Conservation (phyloP, 2,797 vertebrate genomes). For the Mycteria americana region DNA sequence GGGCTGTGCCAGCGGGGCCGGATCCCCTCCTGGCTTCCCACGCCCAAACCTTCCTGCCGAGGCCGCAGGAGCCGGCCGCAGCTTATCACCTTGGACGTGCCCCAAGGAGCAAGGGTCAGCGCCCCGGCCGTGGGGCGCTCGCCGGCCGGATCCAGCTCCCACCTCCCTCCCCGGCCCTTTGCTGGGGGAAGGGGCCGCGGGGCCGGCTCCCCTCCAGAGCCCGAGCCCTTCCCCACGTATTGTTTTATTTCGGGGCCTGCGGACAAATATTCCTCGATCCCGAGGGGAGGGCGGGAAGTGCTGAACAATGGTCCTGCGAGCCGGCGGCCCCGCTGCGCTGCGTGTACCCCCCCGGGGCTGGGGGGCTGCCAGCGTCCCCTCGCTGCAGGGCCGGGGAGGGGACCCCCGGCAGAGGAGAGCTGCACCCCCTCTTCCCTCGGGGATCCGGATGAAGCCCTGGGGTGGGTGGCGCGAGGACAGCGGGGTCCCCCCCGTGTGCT, state of each 20-base stretch:
- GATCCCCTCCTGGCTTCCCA: neutral
- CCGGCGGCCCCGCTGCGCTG: neutral
- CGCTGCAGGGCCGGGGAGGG: rapidly evolving
- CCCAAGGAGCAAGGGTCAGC: neutral
- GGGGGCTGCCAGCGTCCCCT: neutral
- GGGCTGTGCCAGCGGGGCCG: neutral
- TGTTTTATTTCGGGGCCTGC: constrained; percentile 25
- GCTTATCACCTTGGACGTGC: neutral
- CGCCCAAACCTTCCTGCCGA: neutral
- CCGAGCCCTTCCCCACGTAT: neutral
- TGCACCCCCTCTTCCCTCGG: neutral
- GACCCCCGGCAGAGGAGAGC: neutral
- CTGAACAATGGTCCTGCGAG: constrained; percentile 36
- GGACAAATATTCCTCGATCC: constrained; percentile 16
- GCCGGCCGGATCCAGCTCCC: rapidly evolving
- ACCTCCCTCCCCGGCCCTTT: neutral
- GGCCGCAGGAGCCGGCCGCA: neutral
- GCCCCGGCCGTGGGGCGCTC: rapidly evolving
- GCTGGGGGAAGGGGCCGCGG: neutral
- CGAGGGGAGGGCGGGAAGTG: constrained; percentile 53
- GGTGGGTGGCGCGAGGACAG: neutral
- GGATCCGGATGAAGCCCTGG: neutral
- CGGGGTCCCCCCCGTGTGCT: rapidly evolving
- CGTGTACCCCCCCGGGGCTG: neutral
- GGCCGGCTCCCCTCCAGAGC: neutral